Evolutionary conservation across 2,888 invertebrate species (phyloP), one percentile per base, ranked within the genome.

Genomic region (Octodonta nipae): DNA sequence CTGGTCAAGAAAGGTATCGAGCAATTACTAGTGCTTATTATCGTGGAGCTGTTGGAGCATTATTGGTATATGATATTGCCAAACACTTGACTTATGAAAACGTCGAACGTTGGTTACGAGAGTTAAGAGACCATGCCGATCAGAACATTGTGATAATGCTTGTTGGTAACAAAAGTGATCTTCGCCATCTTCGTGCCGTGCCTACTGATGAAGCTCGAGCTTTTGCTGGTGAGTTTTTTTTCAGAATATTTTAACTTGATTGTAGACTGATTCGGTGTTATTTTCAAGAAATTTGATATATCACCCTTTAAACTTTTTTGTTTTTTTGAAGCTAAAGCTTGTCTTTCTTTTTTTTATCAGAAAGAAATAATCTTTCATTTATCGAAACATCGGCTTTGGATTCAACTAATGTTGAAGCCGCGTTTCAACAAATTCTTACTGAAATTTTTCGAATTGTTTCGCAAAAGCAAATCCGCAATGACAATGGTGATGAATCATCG

Each of bases 81-180:
- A 96, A 96, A 68, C 96, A 98, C 65, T 71, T 95, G 59, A 96
- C 96, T 13, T 99, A 96, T 62, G 98, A 99, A 73, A 99, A 98
- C 67, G 98, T 99, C 31, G 98, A 99, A 67, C 76, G 96, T 61
- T 99, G 98, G 98, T 68, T 99, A 62, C 81, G 91, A 51, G 96
- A 98, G 64, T 67, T 98, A 46, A 75, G 95, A 45, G 96, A 98
- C 66, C 96, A 98, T 65, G 96, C 96, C 40, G 96, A 98, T 70
- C 92, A 93, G 68, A 98, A 98, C 65, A 99, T 99, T 62, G 92
- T 98, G 54, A 96, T 99, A 59, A 98, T 98, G 96, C 71, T 99
- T 55, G 87, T 88, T 43, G 98, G 98, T 38, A 93, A 93, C 70
- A 95, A 95, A 70, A 88, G 87, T 50, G 93, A 95, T 69, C 73